Evolutionary conservation across 2,888 invertebrate species (phyloP).

Genomic region (Mythimna loreyi): DNA sequence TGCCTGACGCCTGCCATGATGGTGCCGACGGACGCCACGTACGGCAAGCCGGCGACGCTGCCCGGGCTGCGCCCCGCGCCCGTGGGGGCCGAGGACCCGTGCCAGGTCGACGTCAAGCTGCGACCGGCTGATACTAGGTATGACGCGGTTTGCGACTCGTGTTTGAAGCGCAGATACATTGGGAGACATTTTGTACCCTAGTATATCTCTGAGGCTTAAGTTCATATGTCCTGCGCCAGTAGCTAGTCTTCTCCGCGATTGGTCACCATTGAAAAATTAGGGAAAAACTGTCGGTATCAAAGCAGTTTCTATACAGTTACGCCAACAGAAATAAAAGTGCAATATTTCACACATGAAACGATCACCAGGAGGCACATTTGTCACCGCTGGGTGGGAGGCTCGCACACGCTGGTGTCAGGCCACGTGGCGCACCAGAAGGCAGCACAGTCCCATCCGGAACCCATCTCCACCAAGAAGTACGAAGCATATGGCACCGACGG

Average conservation of each 20-base stretch:
- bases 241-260: neutral
- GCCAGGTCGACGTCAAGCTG: conserved; percentile 34
- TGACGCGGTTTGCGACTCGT: neutral
- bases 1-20: conserved; percentile 75
- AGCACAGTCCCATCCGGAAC: conserved; percentile 2
- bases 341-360: neutral
- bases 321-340: neutral
- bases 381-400: conserved; percentile 65
- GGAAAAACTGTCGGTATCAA: neutral
- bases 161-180: too few relatives aligned
- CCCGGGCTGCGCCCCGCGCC: conserved; percentile 69
- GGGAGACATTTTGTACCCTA: too few relatives aligned
- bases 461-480: conserved; percentile 65
- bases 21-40: conserved; percentile 60
- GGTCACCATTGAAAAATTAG: neutral
- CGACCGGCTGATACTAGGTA: conserved; percentile 37
- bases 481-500: conserved; percentile 78
- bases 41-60: conserved; percentile 67
- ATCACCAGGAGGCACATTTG: conserved; percentile 52
- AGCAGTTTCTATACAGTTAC: neutral
- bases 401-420: conserved; percentile 57
- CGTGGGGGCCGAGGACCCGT: conserved; percentile 44
- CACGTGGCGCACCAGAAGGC: conserved; percentile 64
- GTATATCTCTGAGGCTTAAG: neutral
- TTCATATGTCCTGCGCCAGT: neutral